Evolutionary conservation across 2,113 vertebrate species (phyloP).

Genomic region (Tretioscincus oriximinensis): DNA sequence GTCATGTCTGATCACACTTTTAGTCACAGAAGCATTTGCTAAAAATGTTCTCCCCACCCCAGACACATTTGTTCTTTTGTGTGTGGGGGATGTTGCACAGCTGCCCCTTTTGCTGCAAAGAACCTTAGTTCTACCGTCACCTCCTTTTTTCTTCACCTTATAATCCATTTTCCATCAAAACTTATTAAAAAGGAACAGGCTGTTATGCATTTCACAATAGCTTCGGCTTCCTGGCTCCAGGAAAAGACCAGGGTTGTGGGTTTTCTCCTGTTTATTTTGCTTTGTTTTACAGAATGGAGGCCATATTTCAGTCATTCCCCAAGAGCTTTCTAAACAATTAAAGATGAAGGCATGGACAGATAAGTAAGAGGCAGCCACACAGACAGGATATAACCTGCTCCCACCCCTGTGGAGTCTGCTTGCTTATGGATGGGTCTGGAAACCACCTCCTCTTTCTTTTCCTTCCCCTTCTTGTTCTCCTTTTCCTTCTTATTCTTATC

Average conservation of each 20-base stretch:
- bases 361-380: background rate
- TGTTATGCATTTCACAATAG: background rate
- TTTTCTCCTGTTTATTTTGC: constrained; percentile 15
- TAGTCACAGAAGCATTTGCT: background rate
- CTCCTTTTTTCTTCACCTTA: background rate
- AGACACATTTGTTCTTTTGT: no score
- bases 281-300: background rate
- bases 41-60: background rate
- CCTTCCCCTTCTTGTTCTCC: no score
- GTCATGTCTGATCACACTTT: no score
- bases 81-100: no score
- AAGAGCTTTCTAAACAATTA: background rate
- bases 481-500: background rate
- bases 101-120: background rate
- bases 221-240: background rate
- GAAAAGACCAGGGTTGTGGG: background rate
- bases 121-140: background rate
- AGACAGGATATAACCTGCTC: background rate
- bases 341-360: background rate
- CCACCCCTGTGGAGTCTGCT: background rate
- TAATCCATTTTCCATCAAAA: background rate
- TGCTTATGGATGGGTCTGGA: background rate
- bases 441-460: no score
- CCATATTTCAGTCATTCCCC: background rate
- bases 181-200: background rate